Base-by-base conservation (phyloP, 53 echinoderm and acorn worm species). In the Patiria pectinifera region DNA sequence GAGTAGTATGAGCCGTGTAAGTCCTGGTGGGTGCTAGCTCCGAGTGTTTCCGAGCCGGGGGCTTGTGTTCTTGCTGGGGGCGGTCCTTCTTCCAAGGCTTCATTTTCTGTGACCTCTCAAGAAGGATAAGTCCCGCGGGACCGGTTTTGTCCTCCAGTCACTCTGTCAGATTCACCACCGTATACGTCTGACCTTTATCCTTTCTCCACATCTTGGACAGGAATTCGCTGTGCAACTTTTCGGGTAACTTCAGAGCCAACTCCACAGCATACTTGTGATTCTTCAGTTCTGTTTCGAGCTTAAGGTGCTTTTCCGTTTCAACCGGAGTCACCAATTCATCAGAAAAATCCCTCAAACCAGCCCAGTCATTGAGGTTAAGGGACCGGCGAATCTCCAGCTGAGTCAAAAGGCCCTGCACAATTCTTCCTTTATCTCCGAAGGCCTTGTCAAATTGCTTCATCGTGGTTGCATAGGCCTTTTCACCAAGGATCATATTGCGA, bases 361-460 rank as follows among this genome's bases (percentile, higher is more conserved):
- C 89, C 80, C 89, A 89, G 89, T 89, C 89, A 16, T 80, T 59
- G 26, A 22, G 15, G 45, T 26, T 4, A 21, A 89, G 35, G 2
- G 89, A 62, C 44, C 80, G 13, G 9, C 45, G 89, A 16, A 23
- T 66, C 44, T 89, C 62, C 11, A 89, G 80, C 62, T 89, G 80
- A 62, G 60, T 80, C 11, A 89, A 59, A 26, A 89, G 49, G 43
- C 89, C 89, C 69, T 89, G 80, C 15, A 89, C 89, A 16, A 89
- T 89, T 26, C 89, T 16, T 7, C 78, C 78, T 10, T 61, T 45
- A 12, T 89, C 80, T 77, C 79, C 89, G 23, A 79, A 89, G 80
- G 89, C 47, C 80, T 89, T 89, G 21, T 89, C 87, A 46, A 87
- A 87, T 24, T 87, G 76, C 23, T 87, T 48, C 71, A 87, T 87